A percentile compares a stretch with the other conserved stretches of the same genome.
phyloP scores from a whole-genome alignment of 2,113 vertebrate genomes.

The Oryzias curvinotus region DNA sequence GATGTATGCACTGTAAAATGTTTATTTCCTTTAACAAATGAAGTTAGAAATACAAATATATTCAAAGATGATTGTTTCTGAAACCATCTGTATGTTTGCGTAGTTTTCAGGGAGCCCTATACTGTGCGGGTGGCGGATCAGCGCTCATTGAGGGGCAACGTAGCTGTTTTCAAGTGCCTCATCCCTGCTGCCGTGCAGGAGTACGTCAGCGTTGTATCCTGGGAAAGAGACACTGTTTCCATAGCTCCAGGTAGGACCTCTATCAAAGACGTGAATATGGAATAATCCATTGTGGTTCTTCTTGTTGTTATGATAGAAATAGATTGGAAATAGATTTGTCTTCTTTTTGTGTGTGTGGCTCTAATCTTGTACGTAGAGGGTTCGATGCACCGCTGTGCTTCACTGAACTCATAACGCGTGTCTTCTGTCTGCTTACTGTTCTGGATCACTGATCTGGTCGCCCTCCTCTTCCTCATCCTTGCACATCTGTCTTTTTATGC shows the following conservation, averaged over 20 bases:
- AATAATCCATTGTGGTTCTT: background rate
- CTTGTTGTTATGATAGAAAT: constrained; percentile 10
- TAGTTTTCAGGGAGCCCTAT: constrained; percentile 98
- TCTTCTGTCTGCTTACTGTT: constrained; percentile 74
- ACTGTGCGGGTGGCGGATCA: constrained; percentile 99
- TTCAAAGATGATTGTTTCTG: background rate
- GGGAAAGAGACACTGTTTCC: constrained; percentile 98
- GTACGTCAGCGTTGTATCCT: constrained; percentile 98
- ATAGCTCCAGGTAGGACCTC: constrained; percentile 91
- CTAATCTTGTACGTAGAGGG: constrained; percentile 14
- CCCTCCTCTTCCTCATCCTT: constrained; percentile 23
- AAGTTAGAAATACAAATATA: background rate
- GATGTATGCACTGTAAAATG: no score
- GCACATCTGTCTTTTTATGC: constrained; percentile 13
- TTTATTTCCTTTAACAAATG: background rate
- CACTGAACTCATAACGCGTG: constrained; percentile 64
- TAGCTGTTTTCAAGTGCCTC: constrained; percentile 99
- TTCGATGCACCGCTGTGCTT: constrained; percentile 46
- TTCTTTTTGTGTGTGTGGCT: constrained; percentile 23
- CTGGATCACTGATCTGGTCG: constrained; percentile 68
- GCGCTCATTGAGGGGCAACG: constrained; percentile 97
- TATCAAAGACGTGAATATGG: background rate
- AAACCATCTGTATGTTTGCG: constrained; percentile 23
- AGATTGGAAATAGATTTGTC: constrained; percentile 11
- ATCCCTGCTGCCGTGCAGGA: constrained; percentile 97